phyloP scores from a whole-genome alignment of 2,113 vertebrate genomes.

The Prunella fulvescens region DNA sequence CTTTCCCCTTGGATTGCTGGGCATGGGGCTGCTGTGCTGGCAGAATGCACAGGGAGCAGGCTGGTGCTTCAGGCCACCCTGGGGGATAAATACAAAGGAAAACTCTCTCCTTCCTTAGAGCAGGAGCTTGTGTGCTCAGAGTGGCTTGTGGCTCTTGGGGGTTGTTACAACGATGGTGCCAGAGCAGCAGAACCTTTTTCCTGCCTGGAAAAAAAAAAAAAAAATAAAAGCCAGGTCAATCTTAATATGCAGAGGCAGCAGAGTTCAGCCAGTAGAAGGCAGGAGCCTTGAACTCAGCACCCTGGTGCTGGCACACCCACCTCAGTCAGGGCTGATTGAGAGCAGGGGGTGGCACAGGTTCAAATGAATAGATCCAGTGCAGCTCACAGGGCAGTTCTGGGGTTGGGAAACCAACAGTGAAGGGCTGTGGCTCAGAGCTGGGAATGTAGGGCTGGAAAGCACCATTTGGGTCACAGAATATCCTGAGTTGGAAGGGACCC shows the following conservation, averaged over 20 bases:
- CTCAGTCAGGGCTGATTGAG: fast-evolving
- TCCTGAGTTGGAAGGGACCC: background rate
- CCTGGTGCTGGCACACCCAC: background rate
- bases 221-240: background rate
- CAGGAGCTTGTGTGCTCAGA: fast-evolving
- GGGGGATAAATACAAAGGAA: background rate
- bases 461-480: background rate
- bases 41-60: background rate
- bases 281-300: background rate
- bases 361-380: background rate
- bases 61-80: background rate
- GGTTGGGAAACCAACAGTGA: background rate
- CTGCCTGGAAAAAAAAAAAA: background rate
- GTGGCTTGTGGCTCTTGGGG: background rate
- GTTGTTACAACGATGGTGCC: background rate
- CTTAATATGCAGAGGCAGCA: background rate
- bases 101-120: background rate
- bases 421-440: background rate
- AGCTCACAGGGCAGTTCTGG: background rate
- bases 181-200: background rate
- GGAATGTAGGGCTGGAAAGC: background rate
- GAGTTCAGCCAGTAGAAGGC: fast-evolving
- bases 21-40: background rate
- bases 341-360: background rate
- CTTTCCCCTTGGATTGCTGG: background rate